Conservation (phyloP, 1,140 invertebrate genomes). For the Melitaea cinxia region DNA sequence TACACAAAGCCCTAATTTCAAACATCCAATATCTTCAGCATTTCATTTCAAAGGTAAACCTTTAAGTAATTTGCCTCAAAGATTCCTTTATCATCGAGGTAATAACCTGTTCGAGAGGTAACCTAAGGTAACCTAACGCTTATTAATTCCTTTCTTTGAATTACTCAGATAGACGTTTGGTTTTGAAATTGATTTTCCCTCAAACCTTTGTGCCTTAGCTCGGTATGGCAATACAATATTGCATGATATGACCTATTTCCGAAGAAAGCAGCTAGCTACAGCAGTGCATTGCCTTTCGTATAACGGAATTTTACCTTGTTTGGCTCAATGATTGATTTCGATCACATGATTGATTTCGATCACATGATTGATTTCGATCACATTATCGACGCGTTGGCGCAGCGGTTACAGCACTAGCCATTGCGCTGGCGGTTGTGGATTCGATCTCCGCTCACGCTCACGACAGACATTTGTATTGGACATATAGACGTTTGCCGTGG, state of each 20-base stretch:
- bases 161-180: not conserved
- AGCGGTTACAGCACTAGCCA: too few relatives aligned
- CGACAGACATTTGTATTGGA: too few relatives aligned
- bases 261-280: not conserved
- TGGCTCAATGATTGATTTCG: too few relatives aligned
- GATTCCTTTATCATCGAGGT: conserved; percentile 4
- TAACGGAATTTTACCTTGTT: too few relatives aligned
- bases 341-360: too few relatives aligned
- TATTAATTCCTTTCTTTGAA: not conserved
- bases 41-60: conserved; percentile 9
- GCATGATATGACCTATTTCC: not conserved
- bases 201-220: not conserved
- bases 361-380: too few relatives aligned
- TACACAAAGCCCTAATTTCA: not conserved
- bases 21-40: conserved; percentile 4
- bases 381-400: too few relatives aligned
- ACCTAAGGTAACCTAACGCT: not conserved
- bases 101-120: conserved; percentile 11
- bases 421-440: too few relatives aligned
- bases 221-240: not conserved
- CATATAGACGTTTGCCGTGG: too few relatives aligned
- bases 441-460: too few relatives aligned
- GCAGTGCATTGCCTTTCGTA: too few relatives aligned
- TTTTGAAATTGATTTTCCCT: not conserved
- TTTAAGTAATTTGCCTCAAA: conserved; percentile 14